phyloP scores from a whole-genome alignment of 2,888 invertebrate genomes.

The Chirona hameri region DNA sequence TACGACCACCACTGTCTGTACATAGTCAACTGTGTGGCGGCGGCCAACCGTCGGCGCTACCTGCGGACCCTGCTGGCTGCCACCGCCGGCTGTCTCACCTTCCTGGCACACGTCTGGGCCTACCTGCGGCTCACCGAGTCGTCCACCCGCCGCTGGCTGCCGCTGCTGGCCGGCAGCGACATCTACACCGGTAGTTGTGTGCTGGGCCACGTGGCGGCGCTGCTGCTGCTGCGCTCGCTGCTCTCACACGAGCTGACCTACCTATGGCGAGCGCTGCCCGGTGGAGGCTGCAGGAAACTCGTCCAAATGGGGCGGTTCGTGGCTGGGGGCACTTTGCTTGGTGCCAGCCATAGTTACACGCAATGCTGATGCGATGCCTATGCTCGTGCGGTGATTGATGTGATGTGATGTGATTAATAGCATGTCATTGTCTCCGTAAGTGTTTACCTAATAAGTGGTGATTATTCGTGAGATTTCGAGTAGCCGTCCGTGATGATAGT shows the following conservation, averaged over 20 bases:
- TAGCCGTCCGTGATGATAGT: too few species aligned
- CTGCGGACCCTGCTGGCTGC: not conserved
- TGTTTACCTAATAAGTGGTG: too few species aligned
- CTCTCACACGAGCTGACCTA: not conserved
- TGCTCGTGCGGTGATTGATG: too few species aligned
- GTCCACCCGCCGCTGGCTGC: not conserved
- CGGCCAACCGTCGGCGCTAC: not conserved
- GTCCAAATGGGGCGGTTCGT: not conserved
- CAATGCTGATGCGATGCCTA: too few species aligned
- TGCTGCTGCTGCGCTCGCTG: constrained; percentile 2
- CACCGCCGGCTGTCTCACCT: not conserved
- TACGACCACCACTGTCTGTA: constrained; percentile 22
- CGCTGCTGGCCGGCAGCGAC: not conserved
- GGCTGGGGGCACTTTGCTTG: not conserved
- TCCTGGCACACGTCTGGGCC: not conserved
- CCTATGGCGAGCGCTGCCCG: not conserved
- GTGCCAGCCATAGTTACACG: too few species aligned
- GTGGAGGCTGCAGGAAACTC: not conserved
- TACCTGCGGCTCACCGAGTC: not conserved
- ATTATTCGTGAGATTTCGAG: too few species aligned
- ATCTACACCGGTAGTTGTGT: not conserved
- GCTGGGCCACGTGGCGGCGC: not conserved
- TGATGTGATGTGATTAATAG: too few species aligned
- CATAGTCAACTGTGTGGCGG: not conserved
- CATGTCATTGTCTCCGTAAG: too few species aligned